Evolutionary conservation across 2,888 invertebrate species (phyloP).

Genomic region (Rhagophthalmus giganteus): DNA sequence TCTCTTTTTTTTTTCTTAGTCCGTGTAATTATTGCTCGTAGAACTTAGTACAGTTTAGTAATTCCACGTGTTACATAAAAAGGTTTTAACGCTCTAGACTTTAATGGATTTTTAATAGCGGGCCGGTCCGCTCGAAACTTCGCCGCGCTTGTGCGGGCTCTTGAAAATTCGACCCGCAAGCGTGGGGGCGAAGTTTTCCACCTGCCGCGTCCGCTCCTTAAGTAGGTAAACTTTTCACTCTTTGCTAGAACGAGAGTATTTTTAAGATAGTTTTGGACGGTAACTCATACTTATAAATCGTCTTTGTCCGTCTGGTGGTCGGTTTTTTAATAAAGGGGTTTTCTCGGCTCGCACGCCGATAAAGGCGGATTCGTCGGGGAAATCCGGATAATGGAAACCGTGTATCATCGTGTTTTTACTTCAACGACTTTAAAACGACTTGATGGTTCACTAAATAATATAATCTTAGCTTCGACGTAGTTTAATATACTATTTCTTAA

Average conservation of each 20-base stretch:
- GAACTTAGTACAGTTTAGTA: conserved; percentile 12
- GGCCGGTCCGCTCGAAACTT: conserved; percentile 16
- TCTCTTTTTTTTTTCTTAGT: conserved; percentile 14
- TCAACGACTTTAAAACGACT: neutral
- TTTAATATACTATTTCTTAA: neutral
- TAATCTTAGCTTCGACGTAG: neutral
- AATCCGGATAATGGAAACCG: neutral
- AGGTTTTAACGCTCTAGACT: conserved; percentile 22
- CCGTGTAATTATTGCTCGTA: conserved; percentile 10
- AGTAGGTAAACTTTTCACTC: neutral
- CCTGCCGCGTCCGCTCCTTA: neutral
- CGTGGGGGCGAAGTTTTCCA: no score
- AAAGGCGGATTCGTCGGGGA: no score
- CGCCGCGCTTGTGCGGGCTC: no score
- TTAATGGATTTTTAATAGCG: conserved; percentile 24
- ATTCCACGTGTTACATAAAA: conserved; percentile 23
- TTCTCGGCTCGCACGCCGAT: no score
- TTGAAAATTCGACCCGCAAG: no score
- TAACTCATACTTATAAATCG: no score
- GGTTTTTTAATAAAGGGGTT: no score
- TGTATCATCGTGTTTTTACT: neutral
- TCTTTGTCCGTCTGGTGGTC: no score
- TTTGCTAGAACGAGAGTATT: neutral
- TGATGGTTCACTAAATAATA: neutral
- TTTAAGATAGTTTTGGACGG: neutral